Base-by-base conservation (phyloP, 1,140 invertebrate genomes). In the Drosophila tani region DNA sequence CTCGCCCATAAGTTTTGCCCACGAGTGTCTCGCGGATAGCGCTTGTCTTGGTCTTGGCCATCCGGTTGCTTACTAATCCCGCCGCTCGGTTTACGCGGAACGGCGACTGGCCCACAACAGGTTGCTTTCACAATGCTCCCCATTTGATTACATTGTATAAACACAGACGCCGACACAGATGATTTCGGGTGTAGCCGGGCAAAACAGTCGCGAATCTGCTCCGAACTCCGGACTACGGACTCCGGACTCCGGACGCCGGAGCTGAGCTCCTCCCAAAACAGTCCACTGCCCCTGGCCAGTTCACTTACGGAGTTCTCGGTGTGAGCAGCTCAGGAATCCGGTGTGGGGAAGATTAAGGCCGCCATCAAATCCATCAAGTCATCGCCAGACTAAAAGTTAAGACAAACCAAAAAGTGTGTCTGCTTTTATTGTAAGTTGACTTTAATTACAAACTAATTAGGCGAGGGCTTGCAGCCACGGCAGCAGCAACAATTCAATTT, bases 361-460 rank as follows among this genome's bases (percentile, higher is more conserved):
- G 24, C 17, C 29, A 14, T 27, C 19, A 24, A 53, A 49, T 40
- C 60, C 29, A 35, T 50, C 50, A 9, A 65, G 51, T 70, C 75
- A 69, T 24, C 40, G 32, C 35, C 38, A 56, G 19, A 60, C 47
- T 0, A 3, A 7, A 12, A 50, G 29, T 9, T 32, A 8, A 32
- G 45, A 14, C 46, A 62, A 45, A 29, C 14, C 53, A 15, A 21
- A n/a, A 15, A 56, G 21, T 45, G 53, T 59, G 55, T 50, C 38
- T 60, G 15, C 49, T 71, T 85, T 81, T 68, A 87, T 87, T 50
- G 49, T 58, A 47, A 57, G 56, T 41, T 43, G 58, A 64, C 45
- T 88, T 87, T 90, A 76, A 88, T 90, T 78, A 75, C 71, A 84
- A 87, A 88, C 84, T 88, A 87, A 87, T 87, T 88, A 80, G 81